phyloP scores from a whole-genome alignment of 2,888 invertebrate genomes.

The Andrena trimmerana region DNA sequence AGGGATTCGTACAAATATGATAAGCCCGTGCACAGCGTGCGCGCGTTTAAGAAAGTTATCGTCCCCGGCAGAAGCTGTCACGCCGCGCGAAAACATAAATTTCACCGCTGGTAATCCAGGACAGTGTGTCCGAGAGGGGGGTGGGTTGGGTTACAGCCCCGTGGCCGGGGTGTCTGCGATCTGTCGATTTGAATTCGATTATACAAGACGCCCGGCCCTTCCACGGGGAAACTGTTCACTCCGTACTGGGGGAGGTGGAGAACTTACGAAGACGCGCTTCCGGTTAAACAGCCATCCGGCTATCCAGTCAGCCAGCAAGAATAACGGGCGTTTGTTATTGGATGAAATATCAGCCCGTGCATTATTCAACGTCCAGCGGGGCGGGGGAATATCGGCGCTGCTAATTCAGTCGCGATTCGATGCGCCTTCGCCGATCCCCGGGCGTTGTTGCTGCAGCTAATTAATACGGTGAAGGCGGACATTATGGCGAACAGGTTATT shows the following conservation, averaged over 20 bases:
- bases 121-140: slow-evolving; percentile 19
- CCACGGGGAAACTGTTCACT: not conserved
- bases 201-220: slow-evolving; percentile 21
- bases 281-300: slow-evolving; percentile 24
- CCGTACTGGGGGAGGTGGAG: not conserved
- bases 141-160: not conserved
- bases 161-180: slow-evolving; percentile 50
- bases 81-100: slow-evolving; percentile 61
- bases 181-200: slow-evolving; percentile 68
- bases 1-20: slow-evolving; percentile 65
- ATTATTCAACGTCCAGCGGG: slow-evolving; percentile 67
- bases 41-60: slow-evolving; percentile 58
- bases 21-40: slow-evolving; percentile 54
- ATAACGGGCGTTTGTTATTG: slow-evolving; percentile 58
- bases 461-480: slow-evolving; percentile 66
- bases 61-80: slow-evolving; percentile 34
- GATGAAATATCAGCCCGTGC: slow-evolving; percentile 68
- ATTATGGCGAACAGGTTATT: slow-evolving; percentile 59
- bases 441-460: slow-evolving; percentile 63
- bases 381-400: slow-evolving; percentile 60
- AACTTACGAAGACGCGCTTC: slow-evolving; percentile 25
- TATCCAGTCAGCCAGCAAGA: slow-evolving; percentile 20
- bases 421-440: slow-evolving; percentile 55
- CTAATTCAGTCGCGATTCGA: slow-evolving; percentile 69
- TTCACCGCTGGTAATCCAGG: slow-evolving; percentile 56